phyloP scores from a whole-genome alignment of 2,113 vertebrate species.

The Gallinago undulata region DNA sequence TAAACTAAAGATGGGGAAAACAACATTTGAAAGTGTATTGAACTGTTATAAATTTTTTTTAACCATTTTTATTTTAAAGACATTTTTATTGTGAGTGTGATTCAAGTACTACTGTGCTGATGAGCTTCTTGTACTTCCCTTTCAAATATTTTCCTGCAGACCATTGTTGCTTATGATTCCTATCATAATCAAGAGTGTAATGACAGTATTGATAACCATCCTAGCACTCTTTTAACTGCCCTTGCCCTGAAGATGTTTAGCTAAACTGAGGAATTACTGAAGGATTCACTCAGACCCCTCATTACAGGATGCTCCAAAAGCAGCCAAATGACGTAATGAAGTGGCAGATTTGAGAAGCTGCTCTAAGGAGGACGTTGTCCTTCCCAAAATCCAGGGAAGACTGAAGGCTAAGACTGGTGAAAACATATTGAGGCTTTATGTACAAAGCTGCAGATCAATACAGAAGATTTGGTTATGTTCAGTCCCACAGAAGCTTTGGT shows the following conservation, averaged over 20 bases:
- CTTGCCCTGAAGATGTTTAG: background rate
- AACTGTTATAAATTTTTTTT: background rate
- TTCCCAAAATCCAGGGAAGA: background rate
- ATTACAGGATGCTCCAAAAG: background rate
- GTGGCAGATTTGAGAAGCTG: background rate
- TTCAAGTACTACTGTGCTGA: background rate
- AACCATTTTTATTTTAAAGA: background rate
- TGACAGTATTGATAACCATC: background rate
- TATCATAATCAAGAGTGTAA: background rate
- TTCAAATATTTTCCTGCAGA: background rate
- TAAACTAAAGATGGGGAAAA: background rate
- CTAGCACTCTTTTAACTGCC: background rate
- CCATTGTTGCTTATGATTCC: background rate
- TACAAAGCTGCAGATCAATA: rapidly evolving
- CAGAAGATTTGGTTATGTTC: background rate
- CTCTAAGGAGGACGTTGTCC: background rate
- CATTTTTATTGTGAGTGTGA: background rate
- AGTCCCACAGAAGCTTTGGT: rapidly evolving
- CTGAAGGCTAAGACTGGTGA: background rate
- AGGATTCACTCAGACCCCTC: background rate
- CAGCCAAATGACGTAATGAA: background rate
- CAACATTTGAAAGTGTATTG: background rate
- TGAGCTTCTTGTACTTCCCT: background rate
- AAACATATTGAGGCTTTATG: background rate
- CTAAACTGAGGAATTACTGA: background rate